phyloP scores from a whole-genome alignment of 2,797 vertebrate species.

The Nyctalus aviator region DNA sequence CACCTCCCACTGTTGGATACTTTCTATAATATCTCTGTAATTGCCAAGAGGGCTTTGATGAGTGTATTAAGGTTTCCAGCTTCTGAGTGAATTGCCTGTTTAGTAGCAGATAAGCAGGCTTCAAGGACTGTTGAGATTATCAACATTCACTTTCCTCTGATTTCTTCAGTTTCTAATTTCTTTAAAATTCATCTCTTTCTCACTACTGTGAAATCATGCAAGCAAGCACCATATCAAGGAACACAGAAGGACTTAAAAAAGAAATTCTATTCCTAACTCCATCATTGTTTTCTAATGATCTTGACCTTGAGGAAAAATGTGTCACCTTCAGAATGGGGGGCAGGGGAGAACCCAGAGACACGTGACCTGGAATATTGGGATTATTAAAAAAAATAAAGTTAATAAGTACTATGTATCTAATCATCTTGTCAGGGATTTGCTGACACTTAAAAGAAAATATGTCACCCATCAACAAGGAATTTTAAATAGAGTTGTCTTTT shows the following conservation, averaged over 20 bases:
- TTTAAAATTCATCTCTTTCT: constrained; percentile 47
- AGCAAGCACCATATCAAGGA: background rate
- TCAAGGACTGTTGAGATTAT: constrained; percentile 59
- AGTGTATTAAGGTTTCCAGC: constrained; percentile 64
- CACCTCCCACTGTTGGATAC: constrained; percentile 62
- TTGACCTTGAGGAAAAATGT: background rate
- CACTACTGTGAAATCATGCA: background rate
- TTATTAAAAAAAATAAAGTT: background rate
- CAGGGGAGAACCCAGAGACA: background rate
- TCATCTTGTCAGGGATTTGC: background rate
- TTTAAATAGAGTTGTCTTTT: constrained; percentile 40
- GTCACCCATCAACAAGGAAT: background rate
- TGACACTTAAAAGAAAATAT: background rate
- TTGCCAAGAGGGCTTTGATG: constrained; percentile 76
- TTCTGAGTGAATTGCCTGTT: constrained; percentile 67
- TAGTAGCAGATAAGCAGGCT: constrained; percentile 64
- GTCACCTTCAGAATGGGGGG: background rate
- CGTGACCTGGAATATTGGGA: background rate
- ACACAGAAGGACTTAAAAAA: background rate
- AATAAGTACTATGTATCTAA: background rate
- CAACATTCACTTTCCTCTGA: constrained; percentile 53
- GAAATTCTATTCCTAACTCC: constrained; percentile 10
- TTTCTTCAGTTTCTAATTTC: constrained; percentile 70
- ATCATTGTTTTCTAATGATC: background rate
- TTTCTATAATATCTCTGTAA: constrained; percentile 71